A percentile compares a stretch with the other conserved stretches of the same genome.
Conservation (phyloP, 1,140 invertebrate species). For the Aphaenogaster floridana region DNA sequence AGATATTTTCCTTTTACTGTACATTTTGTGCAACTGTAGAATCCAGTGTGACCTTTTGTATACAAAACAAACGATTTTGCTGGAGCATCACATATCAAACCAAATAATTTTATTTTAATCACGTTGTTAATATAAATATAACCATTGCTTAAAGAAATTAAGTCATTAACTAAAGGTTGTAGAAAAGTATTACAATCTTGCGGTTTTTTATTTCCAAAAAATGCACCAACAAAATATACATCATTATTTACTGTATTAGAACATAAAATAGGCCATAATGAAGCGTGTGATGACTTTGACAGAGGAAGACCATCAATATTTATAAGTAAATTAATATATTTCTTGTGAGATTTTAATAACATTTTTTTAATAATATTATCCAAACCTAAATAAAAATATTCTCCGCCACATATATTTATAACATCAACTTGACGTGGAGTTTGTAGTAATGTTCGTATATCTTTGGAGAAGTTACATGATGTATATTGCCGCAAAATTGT, state of each 20-base stretch:
- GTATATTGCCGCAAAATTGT: not conserved
- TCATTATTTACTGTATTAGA: not conserved
- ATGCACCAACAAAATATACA: constrained; percentile 4
- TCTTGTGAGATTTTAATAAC: not conserved
- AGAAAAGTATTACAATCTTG: not conserved
- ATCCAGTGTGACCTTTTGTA: constrained; percentile 2
- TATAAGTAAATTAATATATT: constrained; percentile 3
- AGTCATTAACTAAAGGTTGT: not conserved
- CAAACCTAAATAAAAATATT: constrained; percentile 6
- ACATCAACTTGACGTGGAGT: not conserved
- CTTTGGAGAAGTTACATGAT: not conserved
- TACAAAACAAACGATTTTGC: too few relatives aligned
- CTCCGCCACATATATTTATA: not conserved
- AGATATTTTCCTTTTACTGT: not conserved
- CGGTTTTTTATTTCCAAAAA: not conserved
- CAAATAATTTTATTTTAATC: not conserved
- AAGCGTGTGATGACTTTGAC: not conserved
- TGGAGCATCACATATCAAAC: not conserved
- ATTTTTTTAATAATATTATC: constrained; percentile 2
- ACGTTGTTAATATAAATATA: not conserved
- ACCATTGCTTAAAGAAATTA: not conserved
- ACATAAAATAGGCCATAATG: constrained; percentile 24
- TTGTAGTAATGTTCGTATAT: not conserved
- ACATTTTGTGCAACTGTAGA: constrained; percentile 1
- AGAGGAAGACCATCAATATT: not conserved